phyloP scores from a whole-genome alignment of 2,888 invertebrate genomes.

The Beris chalybata region DNA sequence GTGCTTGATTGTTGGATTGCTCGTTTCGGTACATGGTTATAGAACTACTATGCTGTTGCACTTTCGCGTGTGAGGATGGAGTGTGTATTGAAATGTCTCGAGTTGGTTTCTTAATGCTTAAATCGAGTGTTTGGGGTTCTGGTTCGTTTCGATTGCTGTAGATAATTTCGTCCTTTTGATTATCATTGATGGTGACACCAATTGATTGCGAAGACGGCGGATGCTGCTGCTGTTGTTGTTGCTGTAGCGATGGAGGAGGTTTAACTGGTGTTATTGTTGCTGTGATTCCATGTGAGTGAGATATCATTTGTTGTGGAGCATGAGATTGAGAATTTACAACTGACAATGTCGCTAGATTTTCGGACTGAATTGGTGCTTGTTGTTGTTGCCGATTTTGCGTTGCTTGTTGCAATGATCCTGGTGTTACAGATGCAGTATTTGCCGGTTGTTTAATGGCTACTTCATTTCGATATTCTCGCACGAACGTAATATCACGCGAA shows the following conservation, averaged over 20 bases:
- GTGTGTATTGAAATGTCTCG: slow-evolving; percentile 55
- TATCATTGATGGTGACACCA: slow-evolving; percentile 47
- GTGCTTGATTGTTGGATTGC: slow-evolving; percentile 47
- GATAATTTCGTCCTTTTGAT: slow-evolving; percentile 41
- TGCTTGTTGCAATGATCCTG: slow-evolving; percentile 41
- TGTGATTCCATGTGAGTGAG: slow-evolving; percentile 57
- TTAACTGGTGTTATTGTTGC: slow-evolving; percentile 69
- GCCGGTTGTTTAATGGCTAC: slow-evolving; percentile 46
- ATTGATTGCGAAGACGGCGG: slow-evolving; percentile 44
- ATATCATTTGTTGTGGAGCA: slow-evolving; percentile 46
- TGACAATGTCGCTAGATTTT: slow-evolving; percentile 68
- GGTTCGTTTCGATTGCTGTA: slow-evolving; percentile 59
- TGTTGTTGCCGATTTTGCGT: slow-evolving; percentile 33
- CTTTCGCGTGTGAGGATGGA: slow-evolving; percentile 22
- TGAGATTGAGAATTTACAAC: slow-evolving; percentile 63
- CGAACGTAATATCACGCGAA: slow-evolving; percentile 51
- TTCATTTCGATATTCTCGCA: slow-evolving; percentile 56
- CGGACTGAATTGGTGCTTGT: slow-evolving; percentile 42
- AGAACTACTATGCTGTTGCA: slow-evolving; percentile 43
- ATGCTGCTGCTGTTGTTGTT: slow-evolving; percentile 40
- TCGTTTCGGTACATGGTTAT: slow-evolving; percentile 45
- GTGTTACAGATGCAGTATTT: slow-evolving; percentile 46
- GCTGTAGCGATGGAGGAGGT: slow-evolving; percentile 41
- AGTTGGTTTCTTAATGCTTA: slow-evolving; percentile 69
- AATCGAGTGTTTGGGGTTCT: slow-evolving; percentile 70